These are phyloP conservation scores for Synergus gifuensis DNA, from an alignment of 2,888 invertebrate species.

Conservation along the genomic window DNA sequence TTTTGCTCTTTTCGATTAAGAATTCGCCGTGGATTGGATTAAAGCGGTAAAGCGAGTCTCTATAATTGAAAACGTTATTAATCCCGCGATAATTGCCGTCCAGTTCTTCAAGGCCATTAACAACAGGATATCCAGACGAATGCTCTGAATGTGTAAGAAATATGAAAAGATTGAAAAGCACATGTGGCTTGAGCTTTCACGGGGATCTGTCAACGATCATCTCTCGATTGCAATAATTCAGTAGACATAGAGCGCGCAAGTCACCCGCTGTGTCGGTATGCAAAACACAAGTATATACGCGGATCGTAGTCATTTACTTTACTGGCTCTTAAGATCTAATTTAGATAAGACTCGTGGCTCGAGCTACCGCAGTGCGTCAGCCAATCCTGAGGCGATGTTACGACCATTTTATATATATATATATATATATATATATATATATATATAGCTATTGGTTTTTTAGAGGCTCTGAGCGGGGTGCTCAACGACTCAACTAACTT, in stretches of 20 bases:
- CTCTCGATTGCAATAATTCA: conserved; percentile 56
- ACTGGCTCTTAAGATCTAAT: conserved; percentile 75
- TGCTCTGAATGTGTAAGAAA: conserved; percentile 23
- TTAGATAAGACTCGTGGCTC: conserved; percentile 71
- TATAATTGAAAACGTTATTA: conserved; percentile 47
- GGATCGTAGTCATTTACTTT: conserved; percentile 62
- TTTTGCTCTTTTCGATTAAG: conserved; percentile 13
- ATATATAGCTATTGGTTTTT: conserved; percentile 40
- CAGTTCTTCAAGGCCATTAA: conserved; percentile 20
- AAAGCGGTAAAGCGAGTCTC: conserved; percentile 28
- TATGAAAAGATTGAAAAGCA: background rate
- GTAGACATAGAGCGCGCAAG: conserved; percentile 40
- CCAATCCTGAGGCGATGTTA: conserved; percentile 47
- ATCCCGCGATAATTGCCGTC: conserved; percentile 51
- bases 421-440: conserved; percentile 8
- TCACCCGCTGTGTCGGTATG: conserved; percentile 57
- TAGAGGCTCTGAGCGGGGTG: conserved; percentile 42
- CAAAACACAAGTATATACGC: conserved; percentile 50
- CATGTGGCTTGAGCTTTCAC: background rate
- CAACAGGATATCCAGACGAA: conserved; percentile 1
- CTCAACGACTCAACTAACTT: conserved; percentile 47
- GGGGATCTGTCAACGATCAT: conserved; percentile 48
- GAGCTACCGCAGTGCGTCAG: conserved; percentile 63
- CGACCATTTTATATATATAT: conserved; percentile 53
- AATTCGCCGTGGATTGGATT: conserved; percentile 26